Conservation (phyloP, 2,113 vertebrate species). For the Serilophus lunatus region DNA sequence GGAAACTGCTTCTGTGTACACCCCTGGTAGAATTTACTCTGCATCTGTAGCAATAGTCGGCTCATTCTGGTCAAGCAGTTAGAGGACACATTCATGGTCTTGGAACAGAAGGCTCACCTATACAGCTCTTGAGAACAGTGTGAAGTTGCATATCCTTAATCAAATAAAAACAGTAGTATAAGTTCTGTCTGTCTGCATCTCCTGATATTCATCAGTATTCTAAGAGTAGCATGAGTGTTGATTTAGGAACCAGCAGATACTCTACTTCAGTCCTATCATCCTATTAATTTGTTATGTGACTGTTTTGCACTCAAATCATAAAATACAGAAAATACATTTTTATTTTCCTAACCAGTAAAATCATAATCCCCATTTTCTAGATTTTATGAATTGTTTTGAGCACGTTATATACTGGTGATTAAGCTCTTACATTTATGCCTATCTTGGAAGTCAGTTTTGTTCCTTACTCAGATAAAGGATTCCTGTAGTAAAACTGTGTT, state of each 20-base stretch:
- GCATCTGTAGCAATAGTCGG: background rate
- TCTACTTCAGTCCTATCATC: background rate
- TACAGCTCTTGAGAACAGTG: background rate
- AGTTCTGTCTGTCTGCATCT: background rate
- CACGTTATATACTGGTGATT: background rate
- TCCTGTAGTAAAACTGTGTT: background rate
- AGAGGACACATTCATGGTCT: accelerated
- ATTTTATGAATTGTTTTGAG: background rate
- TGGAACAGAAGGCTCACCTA: background rate
- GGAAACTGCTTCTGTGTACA: background rate
- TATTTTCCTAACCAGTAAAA: background rate
- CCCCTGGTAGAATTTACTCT: background rate
- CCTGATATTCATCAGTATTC: background rate
- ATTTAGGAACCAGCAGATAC: background rate
- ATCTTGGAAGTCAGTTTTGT: background rate
- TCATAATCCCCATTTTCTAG: background rate
- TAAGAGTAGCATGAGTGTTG: background rate
- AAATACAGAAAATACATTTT: background rate
- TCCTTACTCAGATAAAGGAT: background rate
- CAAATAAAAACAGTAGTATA: background rate
- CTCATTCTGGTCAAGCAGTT: background rate
- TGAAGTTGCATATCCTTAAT: background rate
- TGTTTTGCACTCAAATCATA: background rate
- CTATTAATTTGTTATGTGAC: background rate
- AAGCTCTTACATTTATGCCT: background rate